A percentile compares a stretch with the other conserved stretches of the same genome.
These are phyloP conservation scores for Urosaurus nigricauda DNA, from an alignment of 2,797 vertebrate genomes.

Conservation along the genomic window DNA sequence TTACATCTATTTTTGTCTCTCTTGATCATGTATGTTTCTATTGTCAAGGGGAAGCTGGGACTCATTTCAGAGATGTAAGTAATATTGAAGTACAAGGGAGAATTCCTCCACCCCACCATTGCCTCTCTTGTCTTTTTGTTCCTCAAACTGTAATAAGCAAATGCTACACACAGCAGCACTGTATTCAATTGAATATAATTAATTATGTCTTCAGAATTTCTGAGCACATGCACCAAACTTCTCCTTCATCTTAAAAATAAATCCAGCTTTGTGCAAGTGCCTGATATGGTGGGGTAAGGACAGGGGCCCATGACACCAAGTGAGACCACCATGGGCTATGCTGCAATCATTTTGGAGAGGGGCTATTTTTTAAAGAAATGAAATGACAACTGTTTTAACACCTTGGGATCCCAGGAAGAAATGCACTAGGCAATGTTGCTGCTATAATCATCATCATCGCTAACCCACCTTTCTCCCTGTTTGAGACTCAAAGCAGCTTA, in stretches of 20 bases:
- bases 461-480: too few relatives aligned
- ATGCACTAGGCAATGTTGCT: too few relatives aligned
- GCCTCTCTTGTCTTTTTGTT: background rate
- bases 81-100: background rate
- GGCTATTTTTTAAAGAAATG: background rate
- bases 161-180: background rate
- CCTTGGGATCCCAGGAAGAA: too few relatives aligned
- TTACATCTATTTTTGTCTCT: conserved; percentile 37
- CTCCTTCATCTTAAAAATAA: background rate
- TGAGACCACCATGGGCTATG: too few relatives aligned
- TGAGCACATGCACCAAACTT: background rate
- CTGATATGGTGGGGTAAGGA: background rate
- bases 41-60: conserved; percentile 24
- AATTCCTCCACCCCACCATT: background rate
- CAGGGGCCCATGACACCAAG: background rate
- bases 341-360: background rate
- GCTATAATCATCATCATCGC: too few relatives aligned
- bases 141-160: background rate
- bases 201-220: background rate
- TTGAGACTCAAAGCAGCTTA: too few relatives aligned
- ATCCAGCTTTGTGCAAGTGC: background rate
- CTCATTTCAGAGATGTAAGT: conserved; percentile 28
- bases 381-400: background rate
- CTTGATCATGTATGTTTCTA: conserved; percentile 12
- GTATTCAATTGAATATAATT: background rate